phyloP scores from a whole-genome alignment of 2,888 invertebrate genomes.

The Rotaria socialis region DNA sequence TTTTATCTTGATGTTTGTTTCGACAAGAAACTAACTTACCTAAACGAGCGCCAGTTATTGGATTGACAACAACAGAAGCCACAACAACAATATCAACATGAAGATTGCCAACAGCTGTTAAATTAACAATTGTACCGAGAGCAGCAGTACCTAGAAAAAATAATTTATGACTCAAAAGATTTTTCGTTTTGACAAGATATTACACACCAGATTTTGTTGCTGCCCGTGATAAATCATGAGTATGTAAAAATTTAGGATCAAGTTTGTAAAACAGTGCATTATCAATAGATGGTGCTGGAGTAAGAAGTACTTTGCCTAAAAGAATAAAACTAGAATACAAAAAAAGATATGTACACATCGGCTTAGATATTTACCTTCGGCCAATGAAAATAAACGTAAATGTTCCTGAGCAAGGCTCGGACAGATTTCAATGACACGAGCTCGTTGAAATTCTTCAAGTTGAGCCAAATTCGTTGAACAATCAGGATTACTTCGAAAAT shows the following conservation, averaged over 20 bases:
- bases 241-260: slow-evolving; percentile 27
- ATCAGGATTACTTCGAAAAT: slow-evolving; percentile 36
- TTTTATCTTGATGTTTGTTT: too few species aligned
- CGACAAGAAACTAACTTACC: neutral
- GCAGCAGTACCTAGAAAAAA: slow-evolving; percentile 3
- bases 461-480: slow-evolving; percentile 38
- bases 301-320: slow-evolving; percentile 40
- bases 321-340: neutral
- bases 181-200: neutral
- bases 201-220: slow-evolving; percentile 42
- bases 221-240: slow-evolving; percentile 33
- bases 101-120: slow-evolving; percentile 29
- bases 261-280: slow-evolving; percentile 32
- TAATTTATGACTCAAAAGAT: neutral
- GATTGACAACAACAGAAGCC: slow-evolving; percentile 44
- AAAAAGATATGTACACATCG: too few species aligned
- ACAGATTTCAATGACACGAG: slow-evolving; percentile 40
- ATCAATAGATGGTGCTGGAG: slow-evolving; percentile 44
- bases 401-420: slow-evolving; percentile 44
- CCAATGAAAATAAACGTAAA: slow-evolving; percentile 40
- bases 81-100: slow-evolving; percentile 44
- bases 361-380: neutral
- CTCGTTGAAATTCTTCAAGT: slow-evolving; percentile 23
- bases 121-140: slow-evolving; percentile 39
- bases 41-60: slow-evolving; percentile 45